Conservation (phyloP, 2,888 invertebrate genomes). For the Phaedon cochleariae region DNA sequence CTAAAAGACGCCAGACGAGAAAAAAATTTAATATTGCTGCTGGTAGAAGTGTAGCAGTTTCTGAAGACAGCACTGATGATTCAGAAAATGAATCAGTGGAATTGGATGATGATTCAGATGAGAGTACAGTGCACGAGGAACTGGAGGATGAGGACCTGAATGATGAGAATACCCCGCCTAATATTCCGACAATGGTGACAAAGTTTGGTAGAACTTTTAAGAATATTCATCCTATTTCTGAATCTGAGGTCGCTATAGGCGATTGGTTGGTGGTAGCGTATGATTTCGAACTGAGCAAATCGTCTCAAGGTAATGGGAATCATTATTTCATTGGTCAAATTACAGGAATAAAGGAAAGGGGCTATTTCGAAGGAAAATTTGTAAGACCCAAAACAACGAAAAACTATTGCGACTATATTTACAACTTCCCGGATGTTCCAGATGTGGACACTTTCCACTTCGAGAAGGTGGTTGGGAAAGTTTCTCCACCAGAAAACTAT, state of each 20-base stretch:
- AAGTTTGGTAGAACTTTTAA: conserved; percentile 10
- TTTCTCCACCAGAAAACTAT: background rate
- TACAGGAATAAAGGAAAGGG: background rate
- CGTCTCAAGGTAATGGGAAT: background rate
- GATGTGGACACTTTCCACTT: background rate
- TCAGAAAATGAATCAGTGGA: no score
- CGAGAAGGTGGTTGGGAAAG: conserved; percentile 8
- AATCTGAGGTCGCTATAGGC: conserved; percentile 8
- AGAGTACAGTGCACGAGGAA: background rate
- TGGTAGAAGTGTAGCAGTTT: background rate
- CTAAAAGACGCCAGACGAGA: background rate
- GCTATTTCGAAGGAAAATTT: conserved; percentile 10
- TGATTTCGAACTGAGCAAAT: background rate
- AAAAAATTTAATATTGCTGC: conserved; percentile 4
- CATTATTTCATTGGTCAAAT: conserved; percentile 8
- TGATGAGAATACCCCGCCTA: no score
- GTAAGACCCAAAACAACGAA: background rate
- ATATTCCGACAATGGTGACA: conserved; percentile 5
- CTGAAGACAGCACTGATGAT: background rate
- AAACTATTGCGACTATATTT: conserved; percentile 11
- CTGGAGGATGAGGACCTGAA: conserved; percentile 9
- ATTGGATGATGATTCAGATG: no score
- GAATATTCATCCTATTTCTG: conserved; percentile 8
- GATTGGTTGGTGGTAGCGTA: conserved; percentile 8
- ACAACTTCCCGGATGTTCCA: conserved; percentile 11